Evolutionary conservation across 2,888 invertebrate species (phyloP).

Genomic region (Synergus japonicus): DNA sequence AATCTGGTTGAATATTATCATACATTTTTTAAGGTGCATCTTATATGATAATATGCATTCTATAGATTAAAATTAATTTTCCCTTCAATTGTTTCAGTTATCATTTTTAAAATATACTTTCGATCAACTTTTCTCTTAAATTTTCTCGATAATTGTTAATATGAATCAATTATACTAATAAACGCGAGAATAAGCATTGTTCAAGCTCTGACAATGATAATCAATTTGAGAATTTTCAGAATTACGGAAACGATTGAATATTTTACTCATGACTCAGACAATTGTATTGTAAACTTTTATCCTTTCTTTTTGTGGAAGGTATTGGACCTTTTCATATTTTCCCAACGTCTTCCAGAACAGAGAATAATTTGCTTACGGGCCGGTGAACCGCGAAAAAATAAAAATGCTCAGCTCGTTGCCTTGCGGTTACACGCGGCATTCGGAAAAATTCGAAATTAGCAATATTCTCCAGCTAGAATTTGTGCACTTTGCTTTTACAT

Average conservation of each 20-base stretch:
- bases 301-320: conserved; percentile 22
- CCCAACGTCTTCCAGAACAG: conserved; percentile 66
- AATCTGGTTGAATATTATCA: background rate
- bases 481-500: background rate
- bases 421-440: conserved; percentile 51
- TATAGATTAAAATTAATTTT: background rate
- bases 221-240: too few relatives aligned
- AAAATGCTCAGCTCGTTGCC: conserved; percentile 64
- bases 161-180: too few relatives aligned
- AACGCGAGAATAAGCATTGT: too few relatives aligned
- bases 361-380: conserved; percentile 69
- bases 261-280: background rate
- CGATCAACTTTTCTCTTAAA: too few relatives aligned
- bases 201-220: too few relatives aligned
- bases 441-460: conserved; percentile 52
- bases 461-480: conserved; percentile 36
- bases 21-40: background rate
- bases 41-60: background rate
- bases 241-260: background rate
- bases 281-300: conserved; percentile 49
- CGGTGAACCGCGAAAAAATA: conserved; percentile 67
- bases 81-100: background rate
- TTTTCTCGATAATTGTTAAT: too few relatives aligned
- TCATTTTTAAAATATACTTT: background rate
- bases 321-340: conserved; percentile 64